Evolutionary conservation across 2,113 vertebrate genomes (phyloP), one percentile per base, ranked within the genome.

Genomic region (Xiphophorus hellerii): DNA sequence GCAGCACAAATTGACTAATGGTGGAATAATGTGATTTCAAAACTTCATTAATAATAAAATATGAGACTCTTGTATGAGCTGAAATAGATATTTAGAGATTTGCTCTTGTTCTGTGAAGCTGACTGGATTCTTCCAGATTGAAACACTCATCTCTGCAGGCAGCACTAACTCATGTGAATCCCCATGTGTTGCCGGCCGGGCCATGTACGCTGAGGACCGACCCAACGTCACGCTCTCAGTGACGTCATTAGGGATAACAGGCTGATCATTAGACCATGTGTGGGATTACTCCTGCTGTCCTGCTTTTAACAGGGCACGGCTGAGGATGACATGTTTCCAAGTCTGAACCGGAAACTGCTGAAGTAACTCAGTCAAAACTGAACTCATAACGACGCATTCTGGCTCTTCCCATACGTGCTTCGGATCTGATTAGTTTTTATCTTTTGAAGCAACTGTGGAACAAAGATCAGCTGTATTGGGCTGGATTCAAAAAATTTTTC

Each of bases 111-210:
- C 74, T 82, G 81, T 77, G 73, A 83, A 86, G 73, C 77, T 73
- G 76, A 84, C 77, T 82, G 72, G 86, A 73, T 71, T 48, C 62
- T 7, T 76, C 66, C 68, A 22, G 27, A 67, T 82, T 44, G 4
- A 12, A 61, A 69, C 71, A 63, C 75, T 64, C 63, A 64, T 74
- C 51, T 80, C 67, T 79, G 81, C 82, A 74, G 82, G 87, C 79
- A 65, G 80, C 74, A 68, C 78, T 88, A 80, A 83, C 89, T 89
- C 90, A 90, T 91, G 90, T 68, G 90, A 93, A 90, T 81, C 67
- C 78, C 84, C 89, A 91, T 82, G 91, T 92, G 92, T 87, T 77
- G 74, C 76, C 9, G 83, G 73, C 66, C 62, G 12, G 72, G 73
- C 69, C 76, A 48, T 39, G 81, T 73, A 78, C 84, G 81, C 37